Evolutionary conservation across 2,888 invertebrate genomes (phyloP).

Genomic region (Melangyna quadrimaculata): DNA sequence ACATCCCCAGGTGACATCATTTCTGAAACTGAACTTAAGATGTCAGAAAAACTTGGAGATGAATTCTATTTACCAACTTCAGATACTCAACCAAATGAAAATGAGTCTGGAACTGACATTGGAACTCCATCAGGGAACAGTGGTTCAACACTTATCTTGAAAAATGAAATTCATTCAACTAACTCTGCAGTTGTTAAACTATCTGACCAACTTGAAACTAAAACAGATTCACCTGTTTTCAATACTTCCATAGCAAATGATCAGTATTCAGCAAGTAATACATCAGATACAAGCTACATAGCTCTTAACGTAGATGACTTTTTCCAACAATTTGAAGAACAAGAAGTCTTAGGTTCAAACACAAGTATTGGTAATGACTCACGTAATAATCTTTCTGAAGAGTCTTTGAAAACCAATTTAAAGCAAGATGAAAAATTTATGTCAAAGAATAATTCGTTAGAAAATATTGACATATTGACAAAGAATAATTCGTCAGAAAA

Average conservation of each 20-base stretch:
- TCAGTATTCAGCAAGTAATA: neutral
- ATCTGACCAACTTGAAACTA: neutral
- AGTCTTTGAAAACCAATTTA: neutral
- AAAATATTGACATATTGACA: neutral
- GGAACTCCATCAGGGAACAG: neutral
- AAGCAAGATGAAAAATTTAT: neutral
- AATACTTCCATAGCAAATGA: neutral
- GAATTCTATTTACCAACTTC: neutral
- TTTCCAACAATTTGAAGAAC: neutral
- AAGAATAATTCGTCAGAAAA: neutral
- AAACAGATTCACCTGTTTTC: neutral
- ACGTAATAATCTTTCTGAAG: neutral
- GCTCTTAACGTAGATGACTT: neutral
- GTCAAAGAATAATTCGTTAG: neutral
- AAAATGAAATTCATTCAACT: neutral
- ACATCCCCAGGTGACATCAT: neutral
- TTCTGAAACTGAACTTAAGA: neutral
- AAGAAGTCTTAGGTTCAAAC: neutral
- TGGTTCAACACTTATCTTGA: neutral
- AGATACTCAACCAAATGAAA: neutral
- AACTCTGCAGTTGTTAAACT: neutral
- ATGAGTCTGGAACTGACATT: neutral
- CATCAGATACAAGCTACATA: neutral
- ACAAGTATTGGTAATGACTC: neutral
- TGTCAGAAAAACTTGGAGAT: constrained; percentile 12